phyloP scores from a whole-genome alignment of 2,113 vertebrate genomes.

The Xyrauchen texanus region DNA sequence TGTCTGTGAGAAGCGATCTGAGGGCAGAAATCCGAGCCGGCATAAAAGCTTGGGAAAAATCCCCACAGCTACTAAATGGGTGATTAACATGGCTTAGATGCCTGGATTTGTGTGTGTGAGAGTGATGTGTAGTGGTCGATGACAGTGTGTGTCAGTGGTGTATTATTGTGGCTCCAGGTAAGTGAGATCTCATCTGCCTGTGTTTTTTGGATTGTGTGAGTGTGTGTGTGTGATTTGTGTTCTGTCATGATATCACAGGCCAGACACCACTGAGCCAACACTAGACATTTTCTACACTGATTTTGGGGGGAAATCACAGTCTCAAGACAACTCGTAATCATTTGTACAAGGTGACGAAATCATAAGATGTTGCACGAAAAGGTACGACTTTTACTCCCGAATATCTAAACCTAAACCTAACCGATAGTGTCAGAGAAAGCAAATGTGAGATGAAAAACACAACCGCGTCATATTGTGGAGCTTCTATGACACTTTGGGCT shows the following conservation, averaged over 20 bases:
- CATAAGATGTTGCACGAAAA: too few relatives aligned
- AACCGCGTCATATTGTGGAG: too few relatives aligned
- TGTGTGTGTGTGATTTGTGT: slow-evolving; percentile 23
- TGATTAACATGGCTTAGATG: slow-evolving; percentile 42
- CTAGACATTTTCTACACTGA: too few relatives aligned
- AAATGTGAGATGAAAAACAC: too few relatives aligned
- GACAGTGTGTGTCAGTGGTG: slow-evolving; percentile 55
- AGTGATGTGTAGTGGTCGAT: slow-evolving; percentile 43
- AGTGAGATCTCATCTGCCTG: slow-evolving; percentile 39
- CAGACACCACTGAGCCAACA: not conserved
- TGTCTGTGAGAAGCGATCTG: slow-evolving; percentile 27
- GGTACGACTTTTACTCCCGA: too few relatives aligned
- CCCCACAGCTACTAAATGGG: slow-evolving; percentile 40
- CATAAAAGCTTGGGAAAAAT: slow-evolving; percentile 44
- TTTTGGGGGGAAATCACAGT: too few relatives aligned
- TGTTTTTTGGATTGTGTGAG: slow-evolving; percentile 29
- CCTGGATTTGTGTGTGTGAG: slow-evolving; percentile 6
- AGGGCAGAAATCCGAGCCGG: slow-evolving; percentile 32
- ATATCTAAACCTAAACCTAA: too few relatives aligned
- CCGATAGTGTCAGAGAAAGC: too few relatives aligned
- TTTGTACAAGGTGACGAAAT: too few relatives aligned
- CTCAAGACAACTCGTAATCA: too few relatives aligned
- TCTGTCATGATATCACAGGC: slow-evolving; percentile 48
- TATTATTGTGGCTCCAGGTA: slow-evolving; percentile 58
- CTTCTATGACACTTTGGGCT: too few relatives aligned